Conservation (phyloP, 2,888 invertebrate species). For the Omphaloscelis lunosa region DNA sequence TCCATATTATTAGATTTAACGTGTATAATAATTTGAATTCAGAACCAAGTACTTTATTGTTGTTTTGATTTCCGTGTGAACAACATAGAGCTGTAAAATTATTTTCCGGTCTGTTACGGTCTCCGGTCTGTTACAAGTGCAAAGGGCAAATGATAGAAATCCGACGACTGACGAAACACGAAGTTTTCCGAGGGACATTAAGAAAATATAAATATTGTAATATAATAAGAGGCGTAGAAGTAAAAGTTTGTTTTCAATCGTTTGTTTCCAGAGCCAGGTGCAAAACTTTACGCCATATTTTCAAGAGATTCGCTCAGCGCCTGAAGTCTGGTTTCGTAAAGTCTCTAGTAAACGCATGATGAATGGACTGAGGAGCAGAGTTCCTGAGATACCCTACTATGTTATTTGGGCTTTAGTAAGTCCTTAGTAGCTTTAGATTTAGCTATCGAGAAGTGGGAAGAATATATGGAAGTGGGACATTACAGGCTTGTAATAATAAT, state of each 20-base stretch:
- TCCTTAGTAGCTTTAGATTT: neutral
- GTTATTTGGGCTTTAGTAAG: neutral
- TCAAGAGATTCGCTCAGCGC: constrained; percentile 24
- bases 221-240: too few species aligned
- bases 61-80: too few species aligned
- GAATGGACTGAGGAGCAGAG: constrained; percentile 9
- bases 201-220: neutral
- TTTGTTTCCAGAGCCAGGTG: constrained; percentile 12
- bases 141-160: too few species aligned
- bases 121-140: too few species aligned
- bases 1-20: too few species aligned
- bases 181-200: too few species aligned
- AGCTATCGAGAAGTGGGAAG: neutral
- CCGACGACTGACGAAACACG: too few species aligned
- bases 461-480: neutral
- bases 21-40: too few species aligned
- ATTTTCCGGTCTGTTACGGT: too few species aligned
- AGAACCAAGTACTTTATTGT: too few species aligned
- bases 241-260: constrained; percentile 7
- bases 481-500: too few species aligned
- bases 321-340: constrained; percentile 1
- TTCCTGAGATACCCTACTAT: neutral
- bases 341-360: constrained; percentile 16
- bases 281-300: constrained; percentile 38
- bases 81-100: too few species aligned